These are phyloP conservation scores for Tyria jacobaeae DNA, from an alignment of 2,888 invertebrate genomes.

Conservation along the genomic window DNA sequence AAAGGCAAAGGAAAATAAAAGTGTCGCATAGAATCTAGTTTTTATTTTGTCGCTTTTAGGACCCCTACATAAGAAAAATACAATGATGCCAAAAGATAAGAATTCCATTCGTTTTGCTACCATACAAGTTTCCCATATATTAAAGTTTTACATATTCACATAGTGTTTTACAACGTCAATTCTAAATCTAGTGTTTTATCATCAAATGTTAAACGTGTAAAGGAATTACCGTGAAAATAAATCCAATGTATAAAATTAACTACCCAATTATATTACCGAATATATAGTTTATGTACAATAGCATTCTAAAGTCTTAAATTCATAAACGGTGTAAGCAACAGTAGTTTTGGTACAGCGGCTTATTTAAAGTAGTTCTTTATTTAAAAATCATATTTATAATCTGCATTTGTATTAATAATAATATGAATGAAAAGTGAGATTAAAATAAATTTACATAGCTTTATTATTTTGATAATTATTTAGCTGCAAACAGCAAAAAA, in stretches of 20 bases:
- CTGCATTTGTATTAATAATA: background rate
- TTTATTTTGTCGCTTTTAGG: slow-evolving; percentile 78
- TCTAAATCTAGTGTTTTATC: slow-evolving; percentile 22
- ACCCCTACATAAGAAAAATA: slow-evolving; percentile 80
- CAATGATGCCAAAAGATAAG: slow-evolving; percentile 64
- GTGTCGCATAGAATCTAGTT: slow-evolving; percentile 69
- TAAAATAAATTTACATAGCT: no score
- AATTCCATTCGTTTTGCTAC: slow-evolving; percentile 52
- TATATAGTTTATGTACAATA: no score
- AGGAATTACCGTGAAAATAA: background rate
- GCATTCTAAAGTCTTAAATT: no score
- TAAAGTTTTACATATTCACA: slow-evolving; percentile 29
- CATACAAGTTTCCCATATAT: slow-evolving; percentile 36
- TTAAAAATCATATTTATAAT: background rate
- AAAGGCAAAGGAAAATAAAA: slow-evolving; percentile 40
- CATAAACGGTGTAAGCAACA: no score
- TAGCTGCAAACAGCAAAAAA: no score
- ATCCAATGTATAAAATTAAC: background rate
- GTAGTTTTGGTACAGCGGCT: no score
- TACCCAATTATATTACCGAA: no score
- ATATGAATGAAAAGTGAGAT: no score
- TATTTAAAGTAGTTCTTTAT: no score
- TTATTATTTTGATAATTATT: no score
- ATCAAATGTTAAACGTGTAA: slow-evolving; percentile 26
- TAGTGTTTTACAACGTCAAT: slow-evolving; percentile 35